Base-by-base conservation (phyloP, 1,140 invertebrate species). In the Heliconius hewitsoni region DNA sequence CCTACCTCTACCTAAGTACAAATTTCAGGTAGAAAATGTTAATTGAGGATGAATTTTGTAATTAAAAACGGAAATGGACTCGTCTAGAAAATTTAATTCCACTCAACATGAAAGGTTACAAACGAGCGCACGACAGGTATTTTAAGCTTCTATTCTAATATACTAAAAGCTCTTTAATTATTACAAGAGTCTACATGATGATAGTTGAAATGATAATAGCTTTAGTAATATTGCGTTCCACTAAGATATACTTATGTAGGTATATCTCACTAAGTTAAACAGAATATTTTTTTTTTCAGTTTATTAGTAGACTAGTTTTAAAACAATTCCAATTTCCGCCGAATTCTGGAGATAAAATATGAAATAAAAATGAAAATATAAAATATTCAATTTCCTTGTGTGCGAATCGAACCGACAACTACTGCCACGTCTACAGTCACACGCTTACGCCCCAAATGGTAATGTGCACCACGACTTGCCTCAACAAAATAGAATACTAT, bases 91-190 rank as follows among this genome's bases (percentile, higher is more conserved):
- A 11, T 30, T 66, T 66, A 66, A 66, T 66, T 27, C 60, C 60
- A 30, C 60, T 66, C 19, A 66, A 27, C 60, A 27, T 66, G 9
- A 27, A 27, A 66, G 60, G 23, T 66, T 66, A 66, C 11, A 66
- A 66, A 66, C 60, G 60, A 66, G 60, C 60, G 27, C 60, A 30
- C 27, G 60, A 66, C 60, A 66, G 57, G 57, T 60, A 60, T 46
- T 60, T 23, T 73, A 66, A 76, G 72, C 71, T 50, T 46, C 55
- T 27, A 66, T n/a, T 66, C 37, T 60, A 39, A 42, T 76, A 42
- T 39, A 66, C 37, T 66, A 66, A 66, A 66, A 66, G 60, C 60
- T 66, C 60, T 66, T 66, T 27, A 66, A 66, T 66, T 66, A 66
- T 66, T 76, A 27, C 57, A 30, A 52, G 37, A 39, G 57, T 60